A percentile compares a stretch with the other conserved stretches of the same genome.
phyloP scores from a whole-genome alignment of 2,797 vertebrate genomes.

The Poecilia velifera region DNA sequence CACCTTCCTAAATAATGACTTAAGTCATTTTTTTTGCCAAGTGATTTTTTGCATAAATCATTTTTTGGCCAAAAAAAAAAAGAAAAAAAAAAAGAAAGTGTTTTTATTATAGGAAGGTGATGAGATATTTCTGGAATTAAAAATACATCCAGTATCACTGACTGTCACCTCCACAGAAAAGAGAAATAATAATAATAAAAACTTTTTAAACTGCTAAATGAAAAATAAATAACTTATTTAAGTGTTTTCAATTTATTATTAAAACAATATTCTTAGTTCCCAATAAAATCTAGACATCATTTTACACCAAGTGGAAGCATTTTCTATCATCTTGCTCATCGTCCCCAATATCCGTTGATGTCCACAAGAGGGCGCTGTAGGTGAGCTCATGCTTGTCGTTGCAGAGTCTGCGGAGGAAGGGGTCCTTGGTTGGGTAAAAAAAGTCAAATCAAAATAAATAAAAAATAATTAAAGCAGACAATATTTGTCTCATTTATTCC shows the following conservation, averaged over 20 bases:
- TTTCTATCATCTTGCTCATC: neutral
- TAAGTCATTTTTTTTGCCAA: no score
- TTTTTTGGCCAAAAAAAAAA: no score
- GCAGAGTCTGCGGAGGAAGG: neutral
- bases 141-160: neutral
- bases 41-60: no score
- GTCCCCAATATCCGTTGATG: neutral
- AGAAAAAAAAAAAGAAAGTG: no score
- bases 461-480: neutral
- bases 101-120: no score
- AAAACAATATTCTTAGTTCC: neutral
- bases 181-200: neutral
- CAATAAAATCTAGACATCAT: neutral
- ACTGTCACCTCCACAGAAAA: neutral
- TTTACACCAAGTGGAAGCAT: neutral
- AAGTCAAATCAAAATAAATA: neutral
- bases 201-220: neutral
- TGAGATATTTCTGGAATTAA: neutral
- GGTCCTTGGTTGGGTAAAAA: neutral
- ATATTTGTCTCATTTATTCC: neutral
- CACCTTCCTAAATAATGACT: no score
- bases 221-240: neutral
- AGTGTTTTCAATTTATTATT: neutral
- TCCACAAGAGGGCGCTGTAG: slow-evolving; percentile 72
- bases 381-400: slow-evolving; percentile 44